Evolutionary conservation across 1,140 invertebrate species (phyloP), one percentile per base, ranked within the genome.

Genomic region (Pseudomyrmex cubaensis): DNA sequence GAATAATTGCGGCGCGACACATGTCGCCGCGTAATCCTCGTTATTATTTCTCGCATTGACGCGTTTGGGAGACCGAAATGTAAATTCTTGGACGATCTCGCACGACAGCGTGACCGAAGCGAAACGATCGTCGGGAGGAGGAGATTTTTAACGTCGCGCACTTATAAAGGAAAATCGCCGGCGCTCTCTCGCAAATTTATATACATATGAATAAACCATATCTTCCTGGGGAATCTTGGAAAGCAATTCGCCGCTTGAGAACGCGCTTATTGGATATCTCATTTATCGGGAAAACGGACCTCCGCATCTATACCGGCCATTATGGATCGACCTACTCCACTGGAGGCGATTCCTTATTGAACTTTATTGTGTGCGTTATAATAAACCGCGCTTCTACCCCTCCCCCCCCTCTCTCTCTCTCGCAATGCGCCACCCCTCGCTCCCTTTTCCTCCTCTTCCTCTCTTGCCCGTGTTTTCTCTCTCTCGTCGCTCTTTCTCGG

Each of bases 331-430:
- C 76, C 66, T 72, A 80, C 64, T 70, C 76, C 20, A 61, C 64
- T 61, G 66, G 44, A 61, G 66, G 67, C 56, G 66, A 80, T 80
- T 80, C 66, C 35, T 80, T 80, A 80, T 80, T 80, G 76, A 82
- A 85, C 85, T 82, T 86, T 66, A 72, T 72, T 83, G 63, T 62
- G 85, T 52, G 82, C 62, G 62, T 78, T 72, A 86, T 83, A 86
- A 87, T 87, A 87, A 87, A 87, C 73, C 48, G 35, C 35, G 35
- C 50, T 50, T 56, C 35, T 4, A 46, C 59, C 35, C 72, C 46
- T 75, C 44, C 12, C 12, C 57, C 4, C 62, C n/a, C 15, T 12
- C 67, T 70, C 69, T 64, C 54, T 64, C 83, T 77, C 69, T 72
- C 74, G 64, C 62, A 15, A 35, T 25, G 44, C 70, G 46, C 52